phyloP scores from a whole-genome alignment of 1,140 invertebrate species.

The Macrocentrus cingulum region DNA sequence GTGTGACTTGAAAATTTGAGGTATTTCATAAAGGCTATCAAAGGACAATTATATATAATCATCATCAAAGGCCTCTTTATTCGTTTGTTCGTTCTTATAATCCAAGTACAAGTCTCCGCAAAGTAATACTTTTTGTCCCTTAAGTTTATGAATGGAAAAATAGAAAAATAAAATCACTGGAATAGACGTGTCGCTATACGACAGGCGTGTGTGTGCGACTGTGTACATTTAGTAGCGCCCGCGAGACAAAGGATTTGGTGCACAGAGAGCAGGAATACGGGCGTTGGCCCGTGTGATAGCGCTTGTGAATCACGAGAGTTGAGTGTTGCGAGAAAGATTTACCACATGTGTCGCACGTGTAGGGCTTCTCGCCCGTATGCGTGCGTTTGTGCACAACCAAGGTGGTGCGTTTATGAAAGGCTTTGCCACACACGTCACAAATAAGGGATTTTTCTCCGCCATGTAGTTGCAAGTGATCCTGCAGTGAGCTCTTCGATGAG shows the following conservation, averaged over 20 bases:
- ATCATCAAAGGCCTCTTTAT: constrained; percentile 1
- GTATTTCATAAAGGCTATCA: constrained; percentile 2
- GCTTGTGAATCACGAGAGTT: constrained; percentile 62
- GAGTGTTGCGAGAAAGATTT: constrained; percentile 79
- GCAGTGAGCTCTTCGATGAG: constrained; percentile 49
- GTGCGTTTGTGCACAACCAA: constrained; percentile 70
- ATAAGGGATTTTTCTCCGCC: constrained; percentile 62
- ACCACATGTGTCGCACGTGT: constrained; percentile 73
- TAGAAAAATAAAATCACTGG: no score
- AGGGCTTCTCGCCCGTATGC: constrained; percentile 73
- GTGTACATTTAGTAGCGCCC: constrained; percentile 48
- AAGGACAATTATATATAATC: background rate
- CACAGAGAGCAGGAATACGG: constrained; percentile 64
- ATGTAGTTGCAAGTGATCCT: constrained; percentile 63
- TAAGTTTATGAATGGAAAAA: constrained; percentile 13
- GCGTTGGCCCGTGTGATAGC: constrained; percentile 71
- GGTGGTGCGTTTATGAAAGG: constrained; percentile 66
- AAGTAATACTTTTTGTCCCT: constrained; percentile 13
- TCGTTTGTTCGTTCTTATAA: constrained; percentile 7
- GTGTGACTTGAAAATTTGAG: constrained; percentile 3
- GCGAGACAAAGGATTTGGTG: constrained; percentile 60
- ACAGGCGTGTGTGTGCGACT: constrained; percentile 35
- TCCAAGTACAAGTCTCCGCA: constrained; percentile 9
- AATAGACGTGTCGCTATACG: no score
- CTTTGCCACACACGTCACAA: constrained; percentile 77